Evolutionary conservation across 2,797 vertebrate species (phyloP).

Genomic region (Melanotaenia boesemani): DNA sequence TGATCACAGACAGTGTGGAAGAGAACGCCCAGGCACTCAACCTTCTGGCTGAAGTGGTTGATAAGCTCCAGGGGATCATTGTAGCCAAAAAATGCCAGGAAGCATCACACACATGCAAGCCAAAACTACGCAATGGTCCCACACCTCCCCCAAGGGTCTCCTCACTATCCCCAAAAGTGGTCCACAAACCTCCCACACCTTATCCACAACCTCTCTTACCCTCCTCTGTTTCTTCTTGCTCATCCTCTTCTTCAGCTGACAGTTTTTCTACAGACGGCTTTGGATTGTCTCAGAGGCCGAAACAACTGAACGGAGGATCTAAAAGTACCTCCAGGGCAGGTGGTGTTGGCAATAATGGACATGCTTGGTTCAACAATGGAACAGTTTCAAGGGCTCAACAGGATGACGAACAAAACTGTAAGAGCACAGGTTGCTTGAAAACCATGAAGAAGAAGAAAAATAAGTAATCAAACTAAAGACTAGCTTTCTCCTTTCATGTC

Average conservation of each 20-base stretch:
- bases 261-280: conserved; percentile 36
- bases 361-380: conserved; percentile 53
- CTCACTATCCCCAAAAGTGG: conserved; percentile 40
- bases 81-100: conserved; percentile 41
- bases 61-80: conserved; percentile 78
- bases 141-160: conserved; percentile 51
- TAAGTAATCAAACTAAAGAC: conserved; percentile 37
- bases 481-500: conserved; percentile 4
- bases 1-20: conserved; percentile 65
- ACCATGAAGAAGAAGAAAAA: conserved; percentile 68
- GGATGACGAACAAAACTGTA: conserved; percentile 40
- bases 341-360: conserved; percentile 13
- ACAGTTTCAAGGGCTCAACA: conserved; percentile 9
- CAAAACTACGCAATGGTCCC: neutral
- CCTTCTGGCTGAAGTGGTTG: conserved; percentile 75
- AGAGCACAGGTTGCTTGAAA: conserved; percentile 63
- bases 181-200: conserved; percentile 34
- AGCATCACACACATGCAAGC: neutral
- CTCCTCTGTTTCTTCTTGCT: conserved; percentile 40
- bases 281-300: neutral
- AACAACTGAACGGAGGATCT: neutral
- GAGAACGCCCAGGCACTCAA: conserved; percentile 75
- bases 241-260: conserved; percentile 60
- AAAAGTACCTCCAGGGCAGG: conserved; percentile 15
- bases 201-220: conserved; percentile 12